Conservation (phyloP, 2,797 vertebrate species). For the Pampus argenteus region DNA sequence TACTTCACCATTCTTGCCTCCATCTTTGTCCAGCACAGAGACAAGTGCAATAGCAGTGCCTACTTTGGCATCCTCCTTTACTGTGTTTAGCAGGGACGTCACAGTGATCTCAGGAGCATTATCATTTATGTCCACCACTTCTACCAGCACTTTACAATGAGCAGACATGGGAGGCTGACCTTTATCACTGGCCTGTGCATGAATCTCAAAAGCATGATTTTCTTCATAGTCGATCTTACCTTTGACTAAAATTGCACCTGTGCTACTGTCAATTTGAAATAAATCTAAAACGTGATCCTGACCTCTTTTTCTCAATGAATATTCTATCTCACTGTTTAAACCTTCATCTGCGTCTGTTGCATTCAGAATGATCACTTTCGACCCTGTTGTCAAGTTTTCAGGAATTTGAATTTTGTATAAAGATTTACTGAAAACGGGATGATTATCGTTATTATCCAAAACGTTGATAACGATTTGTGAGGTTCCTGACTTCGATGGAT, state of each 20-base stretch:
- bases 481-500: constrained; percentile 58
- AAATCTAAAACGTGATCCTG: constrained; percentile 55
- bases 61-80: constrained; percentile 59
- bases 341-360: constrained; percentile 71
- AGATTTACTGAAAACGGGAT: constrained; percentile 51
- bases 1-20: constrained; percentile 64
- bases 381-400: constrained; percentile 63
- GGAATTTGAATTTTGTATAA: constrained; percentile 66
- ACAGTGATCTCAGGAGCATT: constrained; percentile 73
- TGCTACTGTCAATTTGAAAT: constrained; percentile 60
- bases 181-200: constrained; percentile 63
- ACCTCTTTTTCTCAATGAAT: constrained; percentile 63
- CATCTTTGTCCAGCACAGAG: constrained; percentile 68
- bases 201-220: constrained; percentile 70
- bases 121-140: constrained; percentile 72
- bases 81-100: constrained; percentile 62
- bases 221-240: constrained; percentile 74
- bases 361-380: constrained; percentile 47
- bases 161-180: constrained; percentile 63
- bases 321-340: constrained; percentile 69
- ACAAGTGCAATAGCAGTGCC: constrained; percentile 75
- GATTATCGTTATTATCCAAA: constrained; percentile 72
- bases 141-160: constrained; percentile 72
- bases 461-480: constrained; percentile 60
- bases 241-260: constrained; percentile 53